Percentiles rank a stretch among this genome's conserved stretches.
These are phyloP conservation scores for Hydraecia micacea DNA, from an alignment of 2,888 invertebrate species.

Conservation along the genomic window DNA sequence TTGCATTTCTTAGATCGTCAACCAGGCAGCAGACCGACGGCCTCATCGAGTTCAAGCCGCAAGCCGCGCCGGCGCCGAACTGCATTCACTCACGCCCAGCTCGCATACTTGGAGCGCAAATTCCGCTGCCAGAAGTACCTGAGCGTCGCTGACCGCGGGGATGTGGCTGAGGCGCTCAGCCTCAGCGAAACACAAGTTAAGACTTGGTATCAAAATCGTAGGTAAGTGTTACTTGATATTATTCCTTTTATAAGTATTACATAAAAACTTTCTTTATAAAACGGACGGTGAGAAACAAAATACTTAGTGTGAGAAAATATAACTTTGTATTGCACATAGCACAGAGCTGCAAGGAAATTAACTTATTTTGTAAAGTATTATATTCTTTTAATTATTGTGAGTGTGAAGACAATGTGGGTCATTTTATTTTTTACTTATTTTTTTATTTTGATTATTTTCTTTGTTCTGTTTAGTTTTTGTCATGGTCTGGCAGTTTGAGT, in stretches of 20 bases:
- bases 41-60: conserved; percentile 89
- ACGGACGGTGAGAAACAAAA: neutral
- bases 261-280: neutral
- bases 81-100: conserved; percentile 98
- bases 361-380: no score
- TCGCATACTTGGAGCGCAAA: conserved; percentile 97
- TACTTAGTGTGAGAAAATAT: neutral
- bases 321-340: neutral
- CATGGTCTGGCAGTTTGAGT: no score
- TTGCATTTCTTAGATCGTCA: conserved; percentile 75
- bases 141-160: conserved; percentile 97
- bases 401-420: no score
- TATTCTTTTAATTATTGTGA: no score
- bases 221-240: conserved; percentile 88
- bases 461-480: no score
- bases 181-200: conserved; percentile 98
- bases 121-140: conserved; percentile 98
- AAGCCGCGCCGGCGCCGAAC: conserved; percentile 96
- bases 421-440: no score
- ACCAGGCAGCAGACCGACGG: conserved; percentile 67
- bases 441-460: no score
- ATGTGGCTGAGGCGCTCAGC: conserved; percentile 97
- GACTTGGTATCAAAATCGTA: conserved; percentile 98
- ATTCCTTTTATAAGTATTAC: no score
- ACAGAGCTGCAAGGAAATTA: neutral